These are phyloP conservation scores for Cerastis rubricosa DNA, from an alignment of 2,888 invertebrate species.

Conservation along the genomic window DNA sequence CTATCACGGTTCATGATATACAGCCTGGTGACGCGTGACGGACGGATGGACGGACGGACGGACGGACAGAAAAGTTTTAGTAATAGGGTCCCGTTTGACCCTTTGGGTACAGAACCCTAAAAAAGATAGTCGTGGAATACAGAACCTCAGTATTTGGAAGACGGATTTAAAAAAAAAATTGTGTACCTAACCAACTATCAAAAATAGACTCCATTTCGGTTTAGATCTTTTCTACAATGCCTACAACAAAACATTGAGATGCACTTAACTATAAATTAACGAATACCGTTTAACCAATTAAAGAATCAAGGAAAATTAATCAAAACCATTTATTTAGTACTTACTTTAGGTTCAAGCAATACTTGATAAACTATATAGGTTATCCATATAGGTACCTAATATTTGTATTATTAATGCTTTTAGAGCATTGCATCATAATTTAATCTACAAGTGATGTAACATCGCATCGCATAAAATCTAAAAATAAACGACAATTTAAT, in stretches of 20 bases:
- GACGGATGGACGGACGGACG: too few relatives aligned
- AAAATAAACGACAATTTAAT: conserved; percentile 48
- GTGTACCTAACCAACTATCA: background rate
- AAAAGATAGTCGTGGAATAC: too few relatives aligned
- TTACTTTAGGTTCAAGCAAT: background rate
- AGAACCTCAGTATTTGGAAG: too few relatives aligned
- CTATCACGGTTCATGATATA: too few relatives aligned
- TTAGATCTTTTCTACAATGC: conserved; percentile 5
- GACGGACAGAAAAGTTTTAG: too few relatives aligned
- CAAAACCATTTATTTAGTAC: conserved; percentile 12
- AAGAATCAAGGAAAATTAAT: conserved; percentile 4
- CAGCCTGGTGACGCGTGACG: too few relatives aligned
- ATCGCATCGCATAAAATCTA: conserved; percentile 44
- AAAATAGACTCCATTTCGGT: background rate
- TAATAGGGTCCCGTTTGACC: too few relatives aligned
- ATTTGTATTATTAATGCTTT: background rate
- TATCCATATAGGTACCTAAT: background rate
- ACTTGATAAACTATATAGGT: background rate
- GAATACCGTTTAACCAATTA: conserved; percentile 20
- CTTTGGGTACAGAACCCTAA: too few relatives aligned
- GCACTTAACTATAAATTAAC: background rate
- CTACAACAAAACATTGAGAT: background rate
- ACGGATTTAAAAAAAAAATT: too few relatives aligned
- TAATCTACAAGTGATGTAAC: conserved; percentile 16
- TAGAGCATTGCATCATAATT: background rate